A percentile compares a stretch with the other conserved stretches of the same genome.
Conservation (phyloP, 2,113 vertebrate species). For the Regulus satrapa region DNA sequence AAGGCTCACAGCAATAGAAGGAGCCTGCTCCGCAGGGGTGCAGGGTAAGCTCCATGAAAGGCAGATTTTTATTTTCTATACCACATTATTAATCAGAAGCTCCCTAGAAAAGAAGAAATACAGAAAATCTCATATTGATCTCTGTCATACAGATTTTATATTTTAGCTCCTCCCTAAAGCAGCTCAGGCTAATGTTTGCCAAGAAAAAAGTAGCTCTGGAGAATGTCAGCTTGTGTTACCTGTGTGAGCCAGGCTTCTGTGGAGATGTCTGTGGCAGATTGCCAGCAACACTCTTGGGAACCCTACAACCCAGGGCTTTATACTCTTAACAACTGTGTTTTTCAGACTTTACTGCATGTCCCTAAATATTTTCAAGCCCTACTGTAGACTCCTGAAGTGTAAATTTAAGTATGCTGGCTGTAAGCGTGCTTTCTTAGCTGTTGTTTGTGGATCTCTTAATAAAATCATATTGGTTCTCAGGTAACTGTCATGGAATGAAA, state of each 20-base stretch:
- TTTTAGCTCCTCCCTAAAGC: background rate
- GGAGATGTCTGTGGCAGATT: background rate
- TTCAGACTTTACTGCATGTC: background rate
- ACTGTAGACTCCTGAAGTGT: background rate
- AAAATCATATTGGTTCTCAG: background rate
- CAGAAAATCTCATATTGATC: background rate
- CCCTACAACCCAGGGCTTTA: background rate
- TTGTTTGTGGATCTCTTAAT: background rate
- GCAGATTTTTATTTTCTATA: background rate
- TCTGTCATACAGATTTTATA: background rate
- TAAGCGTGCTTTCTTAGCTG: background rate
- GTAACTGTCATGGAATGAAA: background rate
- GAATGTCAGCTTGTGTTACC: background rate
- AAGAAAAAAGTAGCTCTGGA: background rate
- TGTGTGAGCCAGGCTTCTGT: background rate
- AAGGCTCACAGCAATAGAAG: background rate
- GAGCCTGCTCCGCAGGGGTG: background rate
- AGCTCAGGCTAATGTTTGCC: background rate
- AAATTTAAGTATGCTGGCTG: background rate
- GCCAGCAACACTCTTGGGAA: background rate
- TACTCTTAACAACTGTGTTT: background rate
- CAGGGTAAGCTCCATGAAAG: background rate
- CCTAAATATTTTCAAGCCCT: background rate
- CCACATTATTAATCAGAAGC: background rate
- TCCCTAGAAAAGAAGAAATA: background rate